phyloP scores from a whole-genome alignment of 1,140 invertebrate genomes.

The Chrysopa pallens region DNA sequence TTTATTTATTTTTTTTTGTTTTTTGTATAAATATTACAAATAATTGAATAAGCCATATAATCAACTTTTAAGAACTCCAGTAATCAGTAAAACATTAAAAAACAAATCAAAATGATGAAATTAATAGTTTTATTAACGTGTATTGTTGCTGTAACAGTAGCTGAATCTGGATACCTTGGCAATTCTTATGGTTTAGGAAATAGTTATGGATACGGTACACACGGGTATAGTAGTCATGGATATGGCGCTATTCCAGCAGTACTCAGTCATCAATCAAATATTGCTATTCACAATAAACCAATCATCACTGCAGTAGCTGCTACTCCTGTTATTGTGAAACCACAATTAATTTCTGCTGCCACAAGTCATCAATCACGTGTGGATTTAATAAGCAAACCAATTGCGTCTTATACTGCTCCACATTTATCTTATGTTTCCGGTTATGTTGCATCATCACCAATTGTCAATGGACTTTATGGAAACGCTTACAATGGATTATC shows the following conservation, averaged over 20 bases:
- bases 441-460: too few relatives aligned
- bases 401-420: constrained; percentile 4
- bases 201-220: constrained; percentile 1
- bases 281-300: constrained; percentile 15
- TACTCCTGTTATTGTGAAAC: too few relatives aligned
- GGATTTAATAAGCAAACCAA: constrained; percentile 4
- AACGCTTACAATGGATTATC: too few relatives aligned
- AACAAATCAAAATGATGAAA: neutral
- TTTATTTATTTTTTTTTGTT: too few relatives aligned
- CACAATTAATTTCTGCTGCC: constrained; percentile 1
- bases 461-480: too few relatives aligned
- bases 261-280: constrained; percentile 17
- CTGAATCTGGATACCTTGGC: constrained; percentile 1
- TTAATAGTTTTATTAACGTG: neutral
- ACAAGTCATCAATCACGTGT: constrained; percentile 7
- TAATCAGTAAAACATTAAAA: neutral
- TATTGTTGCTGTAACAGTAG: neutral
- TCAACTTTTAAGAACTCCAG: neutral
- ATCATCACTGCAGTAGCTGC: constrained; percentile 16
- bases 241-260: neutral
- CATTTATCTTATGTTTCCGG: too few relatives aligned
- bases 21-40: too few relatives aligned
- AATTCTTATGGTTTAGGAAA: neutral
- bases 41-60: too few relatives aligned
- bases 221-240: constrained; percentile 1